phyloP scores from a whole-genome alignment of 2,888 invertebrate species.

The Stomorhina lunata region DNA sequence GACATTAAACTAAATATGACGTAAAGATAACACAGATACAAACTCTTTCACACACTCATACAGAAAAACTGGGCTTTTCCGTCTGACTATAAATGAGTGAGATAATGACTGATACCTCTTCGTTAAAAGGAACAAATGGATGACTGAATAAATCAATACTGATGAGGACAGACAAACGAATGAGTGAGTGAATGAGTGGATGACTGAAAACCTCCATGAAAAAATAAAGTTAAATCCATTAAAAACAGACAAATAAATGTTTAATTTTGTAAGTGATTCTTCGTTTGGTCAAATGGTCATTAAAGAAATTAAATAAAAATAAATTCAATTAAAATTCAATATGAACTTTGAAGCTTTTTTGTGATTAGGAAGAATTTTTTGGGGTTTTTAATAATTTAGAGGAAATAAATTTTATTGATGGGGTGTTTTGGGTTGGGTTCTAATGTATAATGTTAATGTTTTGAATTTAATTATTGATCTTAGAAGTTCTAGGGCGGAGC shows the following conservation, averaged over 20 bases:
- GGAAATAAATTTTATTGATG: no score
- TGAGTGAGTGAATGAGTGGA: not conserved
- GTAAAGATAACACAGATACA: constrained; percentile 20
- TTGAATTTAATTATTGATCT: no score
- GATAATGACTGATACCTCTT: constrained; percentile 6
- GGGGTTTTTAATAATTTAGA: no score
- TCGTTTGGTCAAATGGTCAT: constrained; percentile 3
- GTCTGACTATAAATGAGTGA: not conserved
- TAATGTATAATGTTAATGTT: no score
- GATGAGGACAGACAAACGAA: no score
- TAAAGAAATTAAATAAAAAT: constrained; percentile 32
- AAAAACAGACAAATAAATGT: constrained; percentile 9
- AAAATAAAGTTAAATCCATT: constrained; percentile 22
- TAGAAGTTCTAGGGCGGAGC: no score
- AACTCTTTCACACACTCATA: not conserved
- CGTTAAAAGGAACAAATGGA: not conserved
- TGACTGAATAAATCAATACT: constrained; percentile 25
- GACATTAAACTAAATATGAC: constrained; percentile 57
- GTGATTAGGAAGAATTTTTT: not conserved
- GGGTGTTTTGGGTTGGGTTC: no score
- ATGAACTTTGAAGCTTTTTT: constrained; percentile 1
- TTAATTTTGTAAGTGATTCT: constrained; percentile 35
- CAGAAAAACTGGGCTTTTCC: not conserved
- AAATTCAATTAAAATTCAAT: constrained; percentile 46
- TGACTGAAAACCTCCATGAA: not conserved